A percentile compares a stretch with the other conserved stretches of the same genome.
These are phyloP conservation scores for Scaptodrosophila latifasciaeformis DNA, from an alignment of 2,888 invertebrate species.

Conservation along the genomic window DNA sequence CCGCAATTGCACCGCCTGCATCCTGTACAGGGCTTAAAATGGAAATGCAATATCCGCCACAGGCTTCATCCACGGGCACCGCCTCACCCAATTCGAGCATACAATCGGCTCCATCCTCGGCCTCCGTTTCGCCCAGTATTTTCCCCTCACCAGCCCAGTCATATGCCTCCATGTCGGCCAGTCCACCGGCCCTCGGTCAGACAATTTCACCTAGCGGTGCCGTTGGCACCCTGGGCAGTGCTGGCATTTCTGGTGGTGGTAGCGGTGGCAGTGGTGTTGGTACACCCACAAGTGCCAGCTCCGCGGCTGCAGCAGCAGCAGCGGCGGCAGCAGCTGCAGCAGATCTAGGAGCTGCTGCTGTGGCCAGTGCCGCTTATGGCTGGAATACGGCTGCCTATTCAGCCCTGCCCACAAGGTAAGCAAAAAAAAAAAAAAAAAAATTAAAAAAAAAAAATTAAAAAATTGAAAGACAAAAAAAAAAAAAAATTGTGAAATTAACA, in stretches of 20 bases:
- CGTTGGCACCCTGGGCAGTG: constrained; percentile 31
- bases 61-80: constrained; percentile 74
- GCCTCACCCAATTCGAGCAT: constrained; percentile 72
- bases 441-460: too few species aligned
- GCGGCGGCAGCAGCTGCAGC: constrained; percentile 52
- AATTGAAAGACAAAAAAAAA: too few species aligned
- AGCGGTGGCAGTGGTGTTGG: constrained; percentile 20
- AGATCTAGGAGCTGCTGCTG: constrained; percentile 66
- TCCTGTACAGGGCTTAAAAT: constrained; percentile 53
- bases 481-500: too few species aligned
- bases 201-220: constrained; percentile 20
- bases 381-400: constrained; percentile 69
- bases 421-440: neutral
- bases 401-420: constrained; percentile 70
- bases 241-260: constrained; percentile 26
- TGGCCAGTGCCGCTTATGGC: constrained; percentile 63
- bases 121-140: constrained; percentile 73
- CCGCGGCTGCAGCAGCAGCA: constrained; percentile 53
- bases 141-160: constrained; percentile 73
- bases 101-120: constrained; percentile 72
- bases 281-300: constrained; percentile 18
- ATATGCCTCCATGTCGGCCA: constrained; percentile 69
- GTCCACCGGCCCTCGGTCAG: constrained; percentile 56
- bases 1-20: constrained; percentile 16
- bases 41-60: constrained; percentile 74